Conservation (phyloP, 1,140 invertebrate species). For the Conus ventricosus region DNA sequence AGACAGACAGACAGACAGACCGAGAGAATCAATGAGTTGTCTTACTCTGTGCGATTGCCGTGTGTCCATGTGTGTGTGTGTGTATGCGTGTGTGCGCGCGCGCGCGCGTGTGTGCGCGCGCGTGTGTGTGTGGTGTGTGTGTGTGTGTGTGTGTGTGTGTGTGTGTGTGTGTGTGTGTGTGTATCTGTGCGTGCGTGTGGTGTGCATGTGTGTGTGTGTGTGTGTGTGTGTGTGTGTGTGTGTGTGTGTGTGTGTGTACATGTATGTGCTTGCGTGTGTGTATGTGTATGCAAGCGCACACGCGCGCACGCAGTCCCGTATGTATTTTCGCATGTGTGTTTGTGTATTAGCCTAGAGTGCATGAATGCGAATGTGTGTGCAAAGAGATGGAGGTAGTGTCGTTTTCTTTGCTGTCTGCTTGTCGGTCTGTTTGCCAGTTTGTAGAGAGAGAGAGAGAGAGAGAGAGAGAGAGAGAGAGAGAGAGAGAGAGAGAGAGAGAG, state of each 20-base stretch:
- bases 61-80: background rate
- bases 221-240: background rate
- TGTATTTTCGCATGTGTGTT: no score
- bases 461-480: no score
- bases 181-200: background rate
- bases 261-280: background rate
- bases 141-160: slow-evolving; percentile 3
- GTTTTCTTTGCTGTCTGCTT: no score
- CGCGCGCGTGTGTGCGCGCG: background rate
- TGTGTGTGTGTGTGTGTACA: background rate
- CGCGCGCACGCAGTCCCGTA: background rate
- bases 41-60: no score
- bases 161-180: background rate
- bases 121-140: background rate
- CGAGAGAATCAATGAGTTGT: no score
- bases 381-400: no score
- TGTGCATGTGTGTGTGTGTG: background rate
- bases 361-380: no score
- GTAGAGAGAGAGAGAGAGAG: no score
- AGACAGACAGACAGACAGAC: no score
- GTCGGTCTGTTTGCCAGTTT: no score
- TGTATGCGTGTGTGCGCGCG: background rate
- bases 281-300: background rate
- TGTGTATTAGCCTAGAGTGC: no score
- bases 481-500: no score